These are phyloP conservation scores for Agelaius tricolor DNA, from an alignment of 2,113 vertebrate species.

Conservation along the genomic window DNA sequence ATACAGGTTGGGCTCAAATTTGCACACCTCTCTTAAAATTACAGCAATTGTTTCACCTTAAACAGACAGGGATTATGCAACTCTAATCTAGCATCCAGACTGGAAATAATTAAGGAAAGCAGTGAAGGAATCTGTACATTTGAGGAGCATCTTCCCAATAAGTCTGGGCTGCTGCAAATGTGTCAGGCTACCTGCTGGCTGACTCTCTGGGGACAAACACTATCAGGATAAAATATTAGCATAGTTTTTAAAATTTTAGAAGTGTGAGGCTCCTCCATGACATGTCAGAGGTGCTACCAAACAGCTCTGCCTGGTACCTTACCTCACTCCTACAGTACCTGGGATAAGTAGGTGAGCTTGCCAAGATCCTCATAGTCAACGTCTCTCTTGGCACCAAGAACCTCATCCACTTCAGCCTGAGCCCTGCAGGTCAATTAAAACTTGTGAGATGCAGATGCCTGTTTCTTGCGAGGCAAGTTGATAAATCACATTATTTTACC, in stretches of 20 bases:
- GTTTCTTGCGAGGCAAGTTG: not conserved
- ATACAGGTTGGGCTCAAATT: not conserved
- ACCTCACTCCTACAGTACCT: slow-evolving; percentile 72
- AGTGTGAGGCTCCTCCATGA: not conserved
- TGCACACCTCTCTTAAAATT: not conserved
- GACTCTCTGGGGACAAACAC: not conserved
- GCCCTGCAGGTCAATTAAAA: slow-evolving; percentile 66
- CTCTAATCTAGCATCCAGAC: not conserved
- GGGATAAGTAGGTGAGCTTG: slow-evolving; percentile 84
- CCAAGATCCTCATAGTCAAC: slow-evolving; percentile 87
- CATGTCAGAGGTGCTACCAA: not conserved
- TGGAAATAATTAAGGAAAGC: not conserved
- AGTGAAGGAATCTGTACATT: not conserved
- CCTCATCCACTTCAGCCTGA: slow-evolving; percentile 86
- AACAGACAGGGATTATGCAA: not conserved
- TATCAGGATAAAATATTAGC: not conserved
- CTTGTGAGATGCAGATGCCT: not conserved
- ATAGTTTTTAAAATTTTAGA: not conserved
- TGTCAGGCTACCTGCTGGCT: not conserved
- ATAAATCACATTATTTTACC: not conserved
- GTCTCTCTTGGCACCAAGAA: slow-evolving; percentile 86
- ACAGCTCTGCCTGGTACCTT: not conserved
- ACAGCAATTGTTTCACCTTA: not conserved
- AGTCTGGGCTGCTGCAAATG: not conserved
- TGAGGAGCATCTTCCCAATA: not conserved